Base-by-base conservation (phyloP, 2,888 invertebrate species). In the Hydraecia micacea region DNA sequence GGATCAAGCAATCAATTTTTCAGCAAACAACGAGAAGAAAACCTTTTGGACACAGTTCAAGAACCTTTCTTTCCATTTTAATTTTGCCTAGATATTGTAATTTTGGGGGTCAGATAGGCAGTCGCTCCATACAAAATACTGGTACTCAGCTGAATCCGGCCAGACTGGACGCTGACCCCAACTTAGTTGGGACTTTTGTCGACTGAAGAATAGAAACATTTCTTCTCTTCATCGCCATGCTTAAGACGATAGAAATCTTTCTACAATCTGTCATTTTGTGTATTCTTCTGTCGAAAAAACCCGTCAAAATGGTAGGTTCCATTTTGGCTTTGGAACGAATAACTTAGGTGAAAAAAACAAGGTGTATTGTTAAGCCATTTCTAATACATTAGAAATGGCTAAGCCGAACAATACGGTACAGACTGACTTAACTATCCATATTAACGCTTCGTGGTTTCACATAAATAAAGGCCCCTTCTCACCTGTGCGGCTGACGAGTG, bases 401-500 rank as follows among this genome's bases (percentile, higher is more conserved):
- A 6, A 42, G 18, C 8, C 25, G 6, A 63, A 80, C 13, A 66
- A 36, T 60, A 62, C 6, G 18, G n/a, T 36, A n/a, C n/a, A 62
- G 0, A 71, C 21, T 39, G 28, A 55, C 68, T 49, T 46, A 69
- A 77, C 77, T 79, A 68, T 79, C 63, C 39, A 46, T 80, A 69
- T 73, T 72, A 86, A 81, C 83, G 69, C 76, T 65, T 75, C 89
- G 78, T 83, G 88, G 75, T 66, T 65, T n/a, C 75, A 83, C 88
- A 87, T 86, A 84, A 88, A 83, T 87, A 87, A 75, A 82, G 73
- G 13, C 69, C 79, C 65, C 79, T 42, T 80, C 93, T 92, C 89
- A 96, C 96, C 96, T 91, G 96, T 96, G 68, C 93, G 91, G 73
- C 93, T 94, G 89, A 96, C 93, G 83, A 96, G 92, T 86, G 95